Evolutionary conservation across 2,888 invertebrate genomes (phyloP).

Genomic region (Ferrisia virgata): DNA sequence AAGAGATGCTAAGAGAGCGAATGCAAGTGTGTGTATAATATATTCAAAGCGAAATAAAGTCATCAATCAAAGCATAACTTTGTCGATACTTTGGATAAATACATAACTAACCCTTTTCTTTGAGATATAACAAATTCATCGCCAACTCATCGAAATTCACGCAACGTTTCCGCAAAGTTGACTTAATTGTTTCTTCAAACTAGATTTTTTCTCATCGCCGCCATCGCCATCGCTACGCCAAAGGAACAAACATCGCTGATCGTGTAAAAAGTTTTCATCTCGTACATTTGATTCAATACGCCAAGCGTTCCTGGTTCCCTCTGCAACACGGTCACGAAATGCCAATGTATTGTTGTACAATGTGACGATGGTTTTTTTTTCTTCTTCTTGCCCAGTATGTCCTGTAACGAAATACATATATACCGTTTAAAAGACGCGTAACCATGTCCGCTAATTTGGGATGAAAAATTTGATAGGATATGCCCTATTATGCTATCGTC

Average conservation of each 20-base stretch:
- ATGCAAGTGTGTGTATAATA: background rate
- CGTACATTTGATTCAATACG: background rate
- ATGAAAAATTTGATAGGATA: constrained; percentile 45
- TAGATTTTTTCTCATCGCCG: background rate
- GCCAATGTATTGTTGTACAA: background rate
- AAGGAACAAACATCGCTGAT: background rate
- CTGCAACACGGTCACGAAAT: no score
- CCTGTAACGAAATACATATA: constrained; percentile 33
- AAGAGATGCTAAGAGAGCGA: background rate
- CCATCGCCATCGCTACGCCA: background rate
- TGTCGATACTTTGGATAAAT: background rate
- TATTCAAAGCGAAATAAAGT: constrained; percentile 23
- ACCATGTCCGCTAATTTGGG: constrained; percentile 35
- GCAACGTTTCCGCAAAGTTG: background rate
- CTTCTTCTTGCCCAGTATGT: background rate
- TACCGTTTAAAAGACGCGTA: constrained; percentile 27
- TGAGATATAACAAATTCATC: constrained; percentile 10
- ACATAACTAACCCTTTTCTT: background rate
- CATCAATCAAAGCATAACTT: constrained; percentile 25
- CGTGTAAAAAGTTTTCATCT: background rate
- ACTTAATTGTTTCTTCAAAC: constrained; percentile 16
- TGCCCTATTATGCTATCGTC: constrained; percentile 28
- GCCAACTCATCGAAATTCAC: constrained; percentile 25
- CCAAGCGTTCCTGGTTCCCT: no score
- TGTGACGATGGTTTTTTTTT: background rate